Evolutionary conservation across 2,113 vertebrate genomes (phyloP).

Genomic region (Oryzias curvinotus): DNA sequence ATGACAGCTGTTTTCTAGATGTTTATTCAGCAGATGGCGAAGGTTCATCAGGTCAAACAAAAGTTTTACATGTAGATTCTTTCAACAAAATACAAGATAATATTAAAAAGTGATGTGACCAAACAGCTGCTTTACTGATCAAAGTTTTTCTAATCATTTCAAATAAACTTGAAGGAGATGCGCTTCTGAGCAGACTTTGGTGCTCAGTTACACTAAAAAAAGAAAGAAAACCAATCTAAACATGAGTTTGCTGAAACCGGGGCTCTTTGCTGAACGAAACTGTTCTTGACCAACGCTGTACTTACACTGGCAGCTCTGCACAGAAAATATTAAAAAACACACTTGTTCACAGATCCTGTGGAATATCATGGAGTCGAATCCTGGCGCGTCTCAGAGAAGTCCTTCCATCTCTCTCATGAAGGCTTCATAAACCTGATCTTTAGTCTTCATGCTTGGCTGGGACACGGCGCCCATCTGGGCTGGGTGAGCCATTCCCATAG

Average conservation of each 20-base stretch:
- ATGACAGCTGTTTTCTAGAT: too few species aligned
- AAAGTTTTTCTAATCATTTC: conserved; percentile 4
- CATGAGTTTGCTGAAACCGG: conserved; percentile 3
- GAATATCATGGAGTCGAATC: neutral
- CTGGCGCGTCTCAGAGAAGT: conserved; percentile 77
- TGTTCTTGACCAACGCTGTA: conserved; percentile 5
- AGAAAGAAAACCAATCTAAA: conserved; percentile 1
- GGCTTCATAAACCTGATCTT: conserved; percentile 97
- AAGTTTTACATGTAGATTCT: too few species aligned
- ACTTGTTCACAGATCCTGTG: conserved; percentile 7
- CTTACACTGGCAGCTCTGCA: conserved; percentile 24
- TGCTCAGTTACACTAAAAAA: conserved; percentile 9
- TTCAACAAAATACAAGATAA: neutral
- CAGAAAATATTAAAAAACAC: conserved; percentile 21
- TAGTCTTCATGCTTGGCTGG: conserved; percentile 90
- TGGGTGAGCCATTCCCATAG: conserved; percentile 68
- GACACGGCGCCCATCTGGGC: conserved; percentile 75
- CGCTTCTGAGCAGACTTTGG: conserved; percentile 17
- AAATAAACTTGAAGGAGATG: conserved; percentile 6
- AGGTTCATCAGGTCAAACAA: too few species aligned
- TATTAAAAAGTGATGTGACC: conserved; percentile 18
- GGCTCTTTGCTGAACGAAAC: neutral
- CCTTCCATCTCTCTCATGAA: conserved; percentile 99
- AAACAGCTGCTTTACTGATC: conserved; percentile 16
- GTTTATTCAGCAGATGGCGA: too few species aligned